Evolutionary conservation across 1,140 invertebrate genomes (phyloP).

Genomic region (Aphelenchoides besseyi): DNA sequence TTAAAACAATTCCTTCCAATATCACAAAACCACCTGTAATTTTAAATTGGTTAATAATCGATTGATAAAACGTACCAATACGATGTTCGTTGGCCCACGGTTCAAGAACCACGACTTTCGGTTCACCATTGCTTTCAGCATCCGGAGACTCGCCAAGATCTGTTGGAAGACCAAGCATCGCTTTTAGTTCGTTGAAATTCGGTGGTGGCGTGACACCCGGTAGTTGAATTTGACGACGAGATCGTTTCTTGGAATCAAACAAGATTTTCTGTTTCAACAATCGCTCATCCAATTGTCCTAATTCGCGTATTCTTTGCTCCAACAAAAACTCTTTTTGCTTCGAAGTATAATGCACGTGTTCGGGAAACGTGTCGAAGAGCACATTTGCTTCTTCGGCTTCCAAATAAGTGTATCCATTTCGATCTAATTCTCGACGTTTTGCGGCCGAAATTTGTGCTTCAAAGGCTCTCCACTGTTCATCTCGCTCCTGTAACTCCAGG

Average conservation of each 20-base stretch:
- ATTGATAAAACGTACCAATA: not conserved
- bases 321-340: conserved; percentile 9
- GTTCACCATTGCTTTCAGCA: conserved; percentile 5
- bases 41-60: not conserved
- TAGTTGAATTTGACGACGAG: not conserved
- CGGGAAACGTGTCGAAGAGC: not conserved
- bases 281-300: not conserved
- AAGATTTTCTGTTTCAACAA: not conserved
- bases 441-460: not conserved
- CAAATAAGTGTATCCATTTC: conserved; percentile 6
- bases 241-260: not conserved
- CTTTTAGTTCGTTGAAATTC: not conserved
- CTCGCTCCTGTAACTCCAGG: not conserved
- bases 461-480: not conserved
- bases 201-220: conserved; percentile 2
- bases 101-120: conserved; percentile 2
- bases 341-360: conserved; percentile 3
- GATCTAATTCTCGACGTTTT: not conserved
- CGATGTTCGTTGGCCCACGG: not conserved
- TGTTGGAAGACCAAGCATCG: not conserved
- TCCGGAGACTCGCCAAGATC: conserved; percentile 3
- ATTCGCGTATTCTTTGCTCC: conserved; percentile 1
- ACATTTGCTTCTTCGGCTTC: not conserved
- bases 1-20: not conserved
- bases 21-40: not conserved